Percentiles rank a stretch among this genome's conserved stretches.
Conservation (phyloP, 2,797 vertebrate species). For the Sphenopsis melanotis region DNA sequence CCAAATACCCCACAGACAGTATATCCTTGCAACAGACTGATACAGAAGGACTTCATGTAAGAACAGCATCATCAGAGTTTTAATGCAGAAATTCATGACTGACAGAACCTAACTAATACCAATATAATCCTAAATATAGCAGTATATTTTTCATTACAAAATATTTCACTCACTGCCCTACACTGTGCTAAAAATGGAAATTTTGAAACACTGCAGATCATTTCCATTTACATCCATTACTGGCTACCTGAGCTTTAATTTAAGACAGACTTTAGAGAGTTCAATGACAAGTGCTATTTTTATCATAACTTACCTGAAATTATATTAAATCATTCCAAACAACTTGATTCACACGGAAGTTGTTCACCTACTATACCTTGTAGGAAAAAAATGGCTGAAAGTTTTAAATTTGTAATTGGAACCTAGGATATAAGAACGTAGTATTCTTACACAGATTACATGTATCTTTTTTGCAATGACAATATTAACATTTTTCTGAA, state of each 20-base stretch:
- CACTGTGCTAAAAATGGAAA: not conserved
- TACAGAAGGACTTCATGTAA: not conserved
- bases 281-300: not conserved
- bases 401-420: not conserved
- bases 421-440: not conserved
- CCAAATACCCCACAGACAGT: not conserved
- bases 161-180: not conserved
- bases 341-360: not conserved
- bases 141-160: not conserved
- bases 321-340: not conserved
- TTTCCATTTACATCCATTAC: not conserved
- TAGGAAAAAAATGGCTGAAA: not conserved
- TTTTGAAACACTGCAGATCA: not conserved
- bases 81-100: not conserved
- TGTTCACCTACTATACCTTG: not conserved
- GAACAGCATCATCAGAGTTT: not conserved
- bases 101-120: not conserved
- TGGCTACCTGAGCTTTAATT: not conserved
- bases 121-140: not conserved
- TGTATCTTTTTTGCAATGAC: not conserved
- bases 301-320: not conserved
- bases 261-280: not conserved
- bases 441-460: not conserved
- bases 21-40: not conserved
- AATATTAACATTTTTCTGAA: not conserved